Base-by-base conservation (phyloP, 1,140 invertebrate genomes). In the Drosophila rufa region DNA sequence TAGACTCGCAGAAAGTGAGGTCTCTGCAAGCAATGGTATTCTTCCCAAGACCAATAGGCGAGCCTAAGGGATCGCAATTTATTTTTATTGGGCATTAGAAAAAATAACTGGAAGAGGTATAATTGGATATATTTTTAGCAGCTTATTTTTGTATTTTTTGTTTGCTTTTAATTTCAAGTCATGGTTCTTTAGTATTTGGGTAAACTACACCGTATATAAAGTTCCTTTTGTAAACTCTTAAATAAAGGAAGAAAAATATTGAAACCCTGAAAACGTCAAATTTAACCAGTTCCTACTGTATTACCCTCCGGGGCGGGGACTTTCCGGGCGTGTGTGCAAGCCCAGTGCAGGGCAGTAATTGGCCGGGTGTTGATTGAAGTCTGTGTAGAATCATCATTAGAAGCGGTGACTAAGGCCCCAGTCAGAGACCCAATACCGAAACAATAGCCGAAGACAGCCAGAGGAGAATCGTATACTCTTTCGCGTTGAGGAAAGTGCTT, bases 391-490 rank as follows among this genome's bases (percentile, higher is more conserved):
- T 46, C 48, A 55, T 38, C 67, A 78, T 78, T 58, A 70, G 64
- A 78, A 78, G 17, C 45, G 73, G 65, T 87, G 83, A 87, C 84
- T 87, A 87, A 86, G 75, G 56, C 40, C 62, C 51, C 33, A 38
- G 38, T 55, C 50, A 55, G 55, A 66, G 5, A 14, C 62, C 60
- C 48, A 57, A 57, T 57, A 68, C 56, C 14, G 5, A 36, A 65
- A 65, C 40, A 69, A 73, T 17, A 58, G 25, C 33, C 22, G 11
- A 51, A 60, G 40, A 60, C 36, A 36, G 46, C 45, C 43, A 50
- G 70, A 40, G 66, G 7, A 56, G 60, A 65, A 42, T 57, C 33
- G 43, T 45, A n/a, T 5, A n/a, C 53, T 22, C 33, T 40, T 40
- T 11, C 51, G 15, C 33, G 33, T 22, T 55, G 36, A 14, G 55